Percentiles rank a stretch among this genome's conserved stretches.
Evolutionary conservation across 2,113 vertebrate species (phyloP).

Genomic region (Melanerpes aurifrons): DNA sequence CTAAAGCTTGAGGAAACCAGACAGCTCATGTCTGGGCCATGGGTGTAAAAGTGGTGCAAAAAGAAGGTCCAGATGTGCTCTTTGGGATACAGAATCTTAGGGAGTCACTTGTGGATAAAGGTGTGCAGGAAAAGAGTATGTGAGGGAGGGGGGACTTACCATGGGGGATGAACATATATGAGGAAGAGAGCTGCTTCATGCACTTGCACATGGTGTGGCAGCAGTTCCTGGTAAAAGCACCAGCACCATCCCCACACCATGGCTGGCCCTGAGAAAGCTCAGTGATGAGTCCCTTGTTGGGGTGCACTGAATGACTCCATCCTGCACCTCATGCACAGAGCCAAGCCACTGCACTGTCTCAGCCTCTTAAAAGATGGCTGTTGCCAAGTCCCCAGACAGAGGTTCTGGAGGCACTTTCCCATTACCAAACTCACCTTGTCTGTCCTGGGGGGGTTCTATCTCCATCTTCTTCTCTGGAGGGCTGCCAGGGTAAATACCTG

Average conservation of each 20-base stretch:
- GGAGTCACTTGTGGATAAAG: accelerated
- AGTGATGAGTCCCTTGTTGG: not conserved
- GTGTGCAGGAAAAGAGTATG: not conserved
- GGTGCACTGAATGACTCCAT: not conserved
- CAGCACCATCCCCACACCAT: not conserved
- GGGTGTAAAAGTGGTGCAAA: not conserved
- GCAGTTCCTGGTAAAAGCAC: not conserved
- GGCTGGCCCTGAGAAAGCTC: not conserved
- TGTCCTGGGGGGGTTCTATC: not conserved
- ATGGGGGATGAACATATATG: not conserved
- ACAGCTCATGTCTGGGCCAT: not conserved
- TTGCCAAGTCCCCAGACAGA: not conserved
- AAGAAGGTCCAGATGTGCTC: not conserved
- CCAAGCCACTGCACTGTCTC: not conserved
- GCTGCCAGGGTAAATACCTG: not conserved
- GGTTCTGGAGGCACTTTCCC: not conserved
- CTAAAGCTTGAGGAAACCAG: not conserved
- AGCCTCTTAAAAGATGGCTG: not conserved
- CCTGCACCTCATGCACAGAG: accelerated
- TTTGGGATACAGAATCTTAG: not conserved
- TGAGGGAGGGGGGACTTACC: not conserved
- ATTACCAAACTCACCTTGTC: not conserved
- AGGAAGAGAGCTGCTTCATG: not conserved
- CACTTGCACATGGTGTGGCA: accelerated
- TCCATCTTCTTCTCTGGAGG: not conserved